Conservation (phyloP, 53 echinoderm and acorn worm species). For the Paracentrotus lividus region DNA sequence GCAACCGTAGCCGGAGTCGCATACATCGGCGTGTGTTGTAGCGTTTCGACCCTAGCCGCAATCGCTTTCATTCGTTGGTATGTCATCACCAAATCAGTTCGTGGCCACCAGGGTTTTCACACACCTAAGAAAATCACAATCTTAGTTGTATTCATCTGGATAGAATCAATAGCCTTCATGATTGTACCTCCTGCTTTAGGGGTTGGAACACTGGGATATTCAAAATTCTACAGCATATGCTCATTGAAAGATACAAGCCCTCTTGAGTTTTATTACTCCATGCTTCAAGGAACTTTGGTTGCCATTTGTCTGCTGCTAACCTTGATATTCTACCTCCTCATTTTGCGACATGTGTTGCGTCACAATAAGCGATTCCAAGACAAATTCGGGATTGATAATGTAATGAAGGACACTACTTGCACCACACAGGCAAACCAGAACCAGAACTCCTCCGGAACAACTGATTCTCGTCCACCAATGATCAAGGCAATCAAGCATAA, state of each 20-base stretch:
- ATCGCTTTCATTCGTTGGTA: slow-evolving; percentile 34
- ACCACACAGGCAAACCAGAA: too few species aligned
- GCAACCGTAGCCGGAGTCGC: background rate
- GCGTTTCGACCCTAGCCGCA: background rate
- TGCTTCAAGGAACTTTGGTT: background rate
- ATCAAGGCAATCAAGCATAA: background rate
- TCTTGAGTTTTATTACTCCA: background rate
- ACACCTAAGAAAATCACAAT: background rate
- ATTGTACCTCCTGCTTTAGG: background rate
- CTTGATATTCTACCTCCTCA: background rate
- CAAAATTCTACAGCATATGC: background rate
- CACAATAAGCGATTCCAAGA: background rate
- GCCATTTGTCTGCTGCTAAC: background rate
- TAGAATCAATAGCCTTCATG: background rate
- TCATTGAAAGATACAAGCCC: background rate
- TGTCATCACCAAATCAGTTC: slow-evolving; percentile 16
- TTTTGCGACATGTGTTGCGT: slow-evolving; percentile 1
- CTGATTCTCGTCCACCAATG: background rate
- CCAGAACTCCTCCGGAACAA: background rate
- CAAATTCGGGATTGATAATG: background rate
- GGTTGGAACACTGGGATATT: background rate
- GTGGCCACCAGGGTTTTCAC: background rate
- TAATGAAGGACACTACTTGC: background rate
- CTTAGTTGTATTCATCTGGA: background rate
- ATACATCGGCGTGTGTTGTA: background rate